These are phyloP conservation scores for Fratercula arctica DNA, from an alignment of 2,797 vertebrate species.

Conservation along the genomic window DNA sequence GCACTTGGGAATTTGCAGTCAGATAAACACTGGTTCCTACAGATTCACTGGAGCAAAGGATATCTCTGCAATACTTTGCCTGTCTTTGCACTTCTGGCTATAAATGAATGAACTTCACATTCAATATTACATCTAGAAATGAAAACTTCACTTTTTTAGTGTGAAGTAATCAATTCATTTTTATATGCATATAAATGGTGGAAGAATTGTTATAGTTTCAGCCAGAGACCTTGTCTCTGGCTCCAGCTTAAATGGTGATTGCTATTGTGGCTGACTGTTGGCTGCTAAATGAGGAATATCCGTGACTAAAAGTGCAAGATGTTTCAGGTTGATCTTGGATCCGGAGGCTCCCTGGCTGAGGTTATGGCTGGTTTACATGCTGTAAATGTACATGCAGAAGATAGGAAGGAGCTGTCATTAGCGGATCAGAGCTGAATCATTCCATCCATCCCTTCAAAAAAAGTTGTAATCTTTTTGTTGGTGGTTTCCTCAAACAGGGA, in stretches of 20 bases:
- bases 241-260: not conserved
- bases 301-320: not conserved
- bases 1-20: not conserved
- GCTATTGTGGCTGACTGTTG: not conserved
- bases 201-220: not conserved
- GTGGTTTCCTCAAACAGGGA: not conserved
- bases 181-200: not conserved
- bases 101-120: not conserved
- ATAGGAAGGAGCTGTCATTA: not conserved
- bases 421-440: not conserved
- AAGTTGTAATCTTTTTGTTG: not conserved
- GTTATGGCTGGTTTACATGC: not conserved
- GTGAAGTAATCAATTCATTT: not conserved
- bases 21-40: not conserved
- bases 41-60: not conserved
- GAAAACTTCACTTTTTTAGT: not conserved
- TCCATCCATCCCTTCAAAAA: not conserved
- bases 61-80: not conserved
- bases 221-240: not conserved
- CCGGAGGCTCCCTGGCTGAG: not conserved
- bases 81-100: not conserved
- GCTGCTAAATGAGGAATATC: conserved; percentile 26
- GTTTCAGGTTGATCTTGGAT: conserved; percentile 34
- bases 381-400: not conserved
- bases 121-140: not conserved